These are phyloP conservation scores for Dufourea novaeangliae DNA, from an alignment of 1,140 invertebrate species.

Conservation along the genomic window DNA sequence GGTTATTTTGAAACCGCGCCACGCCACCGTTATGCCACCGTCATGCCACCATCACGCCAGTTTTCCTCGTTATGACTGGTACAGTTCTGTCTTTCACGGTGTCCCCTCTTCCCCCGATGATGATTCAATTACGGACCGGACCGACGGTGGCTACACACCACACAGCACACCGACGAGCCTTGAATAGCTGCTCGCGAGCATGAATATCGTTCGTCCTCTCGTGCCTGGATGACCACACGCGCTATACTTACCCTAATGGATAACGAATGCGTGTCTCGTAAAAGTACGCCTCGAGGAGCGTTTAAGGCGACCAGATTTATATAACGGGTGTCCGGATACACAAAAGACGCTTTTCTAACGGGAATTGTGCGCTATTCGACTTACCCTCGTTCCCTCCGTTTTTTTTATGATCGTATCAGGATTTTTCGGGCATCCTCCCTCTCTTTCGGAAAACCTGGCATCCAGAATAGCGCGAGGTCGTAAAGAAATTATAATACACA, in stretches of 20 bases:
- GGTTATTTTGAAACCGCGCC: slow-evolving; percentile 26
- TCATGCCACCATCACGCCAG: too few species aligned
- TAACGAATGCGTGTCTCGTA: slow-evolving; percentile 65
- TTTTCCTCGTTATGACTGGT: slow-evolving; percentile 44
- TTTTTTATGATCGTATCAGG: too few species aligned
- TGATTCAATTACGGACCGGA: slow-evolving; percentile 64
- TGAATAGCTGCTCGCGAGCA: slow-evolving; percentile 52
- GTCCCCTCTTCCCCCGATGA: slow-evolving; percentile 61
- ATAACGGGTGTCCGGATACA: slow-evolving; percentile 46
- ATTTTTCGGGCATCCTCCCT: too few species aligned
- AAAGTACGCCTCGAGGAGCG: slow-evolving; percentile 53
- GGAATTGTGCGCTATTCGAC: too few species aligned
- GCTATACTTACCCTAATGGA: slow-evolving; percentile 65
- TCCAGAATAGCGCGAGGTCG: too few species aligned
- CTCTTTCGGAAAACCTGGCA: too few species aligned
- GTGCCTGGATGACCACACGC: slow-evolving; percentile 47
- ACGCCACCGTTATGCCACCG: slow-evolving; percentile 9
- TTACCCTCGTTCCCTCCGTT: too few species aligned
- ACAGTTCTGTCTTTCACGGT: slow-evolving; percentile 52
- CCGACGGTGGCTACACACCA: slow-evolving; percentile 38
- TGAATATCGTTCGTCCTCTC: slow-evolving; percentile 56
- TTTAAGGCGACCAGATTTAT: slow-evolving; percentile 61
- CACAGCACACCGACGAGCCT: not conserved
- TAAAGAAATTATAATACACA: too few species aligned
- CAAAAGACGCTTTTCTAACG: too few species aligned